Conservation (phyloP, 2,888 invertebrate species). For the Campoplex capitator region DNA sequence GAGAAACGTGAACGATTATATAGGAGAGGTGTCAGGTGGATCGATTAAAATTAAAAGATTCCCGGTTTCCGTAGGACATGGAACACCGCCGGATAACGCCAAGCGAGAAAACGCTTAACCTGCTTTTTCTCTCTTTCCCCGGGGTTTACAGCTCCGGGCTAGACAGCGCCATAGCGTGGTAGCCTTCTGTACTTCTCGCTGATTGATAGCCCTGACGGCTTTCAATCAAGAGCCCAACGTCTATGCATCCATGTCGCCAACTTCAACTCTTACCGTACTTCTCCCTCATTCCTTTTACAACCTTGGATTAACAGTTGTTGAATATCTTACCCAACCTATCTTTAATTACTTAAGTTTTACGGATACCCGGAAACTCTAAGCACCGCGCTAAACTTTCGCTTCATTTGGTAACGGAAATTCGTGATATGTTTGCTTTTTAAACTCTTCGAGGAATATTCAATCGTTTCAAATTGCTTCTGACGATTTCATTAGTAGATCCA, state of each 20-base stretch:
- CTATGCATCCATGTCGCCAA: background rate
- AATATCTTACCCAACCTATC: slow-evolving; percentile 13
- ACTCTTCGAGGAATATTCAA: background rate
- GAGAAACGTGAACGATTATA: slow-evolving; percentile 13
- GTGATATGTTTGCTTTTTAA: slow-evolving; percentile 49
- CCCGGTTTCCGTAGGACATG: slow-evolving; percentile 37
- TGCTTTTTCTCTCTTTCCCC: slow-evolving; percentile 12
- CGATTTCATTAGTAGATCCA: background rate
- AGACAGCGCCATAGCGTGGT: slow-evolving; percentile 24
- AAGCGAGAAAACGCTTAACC: slow-evolving; percentile 46
- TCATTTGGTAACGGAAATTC: slow-evolving; percentile 14
- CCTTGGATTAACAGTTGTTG: slow-evolving; percentile 28
- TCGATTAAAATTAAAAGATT: slow-evolving; percentile 67
- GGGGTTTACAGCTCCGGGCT: slow-evolving; percentile 33
- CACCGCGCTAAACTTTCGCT: slow-evolving; percentile 24
- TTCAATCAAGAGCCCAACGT: slow-evolving; percentile 60
- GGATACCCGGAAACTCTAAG: background rate
- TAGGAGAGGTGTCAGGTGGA: slow-evolving; percentile 33
- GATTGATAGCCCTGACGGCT: slow-evolving; percentile 66
- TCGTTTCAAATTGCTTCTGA: background rate
- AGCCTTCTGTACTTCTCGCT: slow-evolving; percentile 31
- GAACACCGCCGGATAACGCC: slow-evolving; percentile 13
- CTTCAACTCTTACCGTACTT: slow-evolving; percentile 35
- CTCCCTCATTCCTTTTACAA: slow-evolving; percentile 5
- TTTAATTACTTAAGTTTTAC: background rate